Percentiles rank a stretch among this genome's conserved stretches.
These are phyloP conservation scores for Passerina amoena DNA, from an alignment of 2,113 vertebrate genomes.

Conservation along the genomic window DNA sequence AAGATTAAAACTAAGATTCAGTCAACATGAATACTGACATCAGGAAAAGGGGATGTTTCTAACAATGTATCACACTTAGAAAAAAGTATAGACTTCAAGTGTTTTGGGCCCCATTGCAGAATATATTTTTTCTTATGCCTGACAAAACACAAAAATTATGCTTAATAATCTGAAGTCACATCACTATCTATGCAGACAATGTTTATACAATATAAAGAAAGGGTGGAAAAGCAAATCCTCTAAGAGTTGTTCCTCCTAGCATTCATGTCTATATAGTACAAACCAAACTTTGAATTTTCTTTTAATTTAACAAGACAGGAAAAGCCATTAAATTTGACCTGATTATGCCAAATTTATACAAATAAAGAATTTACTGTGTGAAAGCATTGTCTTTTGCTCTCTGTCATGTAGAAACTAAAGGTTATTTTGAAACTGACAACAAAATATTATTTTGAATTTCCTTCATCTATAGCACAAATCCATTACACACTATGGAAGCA, in stretches of 20 bases:
- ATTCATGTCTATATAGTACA: background rate
- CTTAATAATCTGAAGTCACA: background rate
- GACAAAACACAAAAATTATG: background rate
- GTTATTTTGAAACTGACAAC: background rate
- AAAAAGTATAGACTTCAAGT: background rate
- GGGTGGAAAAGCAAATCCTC: background rate
- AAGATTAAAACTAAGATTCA: background rate
- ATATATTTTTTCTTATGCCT: background rate
- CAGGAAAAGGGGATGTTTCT: background rate
- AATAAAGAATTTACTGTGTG: background rate
- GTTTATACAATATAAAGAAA: background rate
- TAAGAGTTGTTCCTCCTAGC: background rate
- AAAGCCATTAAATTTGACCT: background rate
- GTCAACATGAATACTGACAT: background rate
- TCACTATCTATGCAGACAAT: background rate
- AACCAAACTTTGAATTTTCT: background rate
- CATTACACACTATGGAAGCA: accelerated
- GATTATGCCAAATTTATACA: background rate
- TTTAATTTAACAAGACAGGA: background rate
- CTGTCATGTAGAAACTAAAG: background rate
- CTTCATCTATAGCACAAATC: background rate
- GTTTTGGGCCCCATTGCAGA: accelerated
- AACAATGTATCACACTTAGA: background rate
- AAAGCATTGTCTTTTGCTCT: background rate
- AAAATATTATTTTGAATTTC: background rate